Evolutionary conservation across 2,797 vertebrate genomes (phyloP).

Genomic region (Molothrus ater): DNA sequence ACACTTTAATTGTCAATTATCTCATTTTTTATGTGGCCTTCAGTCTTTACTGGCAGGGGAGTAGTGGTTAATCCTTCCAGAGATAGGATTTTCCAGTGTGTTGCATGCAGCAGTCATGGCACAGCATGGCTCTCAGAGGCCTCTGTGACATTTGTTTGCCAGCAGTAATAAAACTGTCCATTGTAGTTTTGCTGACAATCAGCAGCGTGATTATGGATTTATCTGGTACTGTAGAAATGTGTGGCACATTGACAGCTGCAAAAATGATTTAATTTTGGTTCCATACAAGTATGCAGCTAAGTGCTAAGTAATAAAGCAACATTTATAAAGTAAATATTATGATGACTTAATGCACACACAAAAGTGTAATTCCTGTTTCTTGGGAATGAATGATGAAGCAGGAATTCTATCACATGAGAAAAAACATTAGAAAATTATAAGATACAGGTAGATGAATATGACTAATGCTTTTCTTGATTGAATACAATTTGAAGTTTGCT

Average conservation of each 20-base stretch:
- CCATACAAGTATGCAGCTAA: neutral
- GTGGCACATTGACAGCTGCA: constrained; percentile 27
- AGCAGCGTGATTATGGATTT: constrained; percentile 1
- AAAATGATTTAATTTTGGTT: constrained; percentile 47
- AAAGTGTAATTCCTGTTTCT: neutral
- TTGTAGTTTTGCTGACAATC: constrained; percentile 45
- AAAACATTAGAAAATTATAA: neutral
- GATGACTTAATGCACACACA: neutral
- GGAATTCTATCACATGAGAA: neutral
- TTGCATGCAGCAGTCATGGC: neutral
- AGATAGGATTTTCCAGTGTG: neutral
- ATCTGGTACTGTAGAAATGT: constrained; percentile 7
- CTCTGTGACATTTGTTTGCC: constrained; percentile 11
- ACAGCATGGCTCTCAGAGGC: neutral
- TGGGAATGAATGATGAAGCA: neutral
- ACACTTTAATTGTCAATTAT: constrained; percentile 18
- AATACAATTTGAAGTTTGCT: neutral
- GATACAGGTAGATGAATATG: neutral
- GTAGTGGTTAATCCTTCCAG: neutral
- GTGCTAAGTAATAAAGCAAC: constrained; percentile 26
- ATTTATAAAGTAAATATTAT: constrained; percentile 11
- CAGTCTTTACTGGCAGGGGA: neutral
- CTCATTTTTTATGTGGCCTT: constrained; percentile 5
- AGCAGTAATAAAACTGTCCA: constrained; percentile 11
- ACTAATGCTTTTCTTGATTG: neutral